Evolutionary conservation across 2,888 invertebrate genomes (phyloP), one percentile per base, ranked within the genome.

Genomic region (Osedax frankpressi): DNA sequence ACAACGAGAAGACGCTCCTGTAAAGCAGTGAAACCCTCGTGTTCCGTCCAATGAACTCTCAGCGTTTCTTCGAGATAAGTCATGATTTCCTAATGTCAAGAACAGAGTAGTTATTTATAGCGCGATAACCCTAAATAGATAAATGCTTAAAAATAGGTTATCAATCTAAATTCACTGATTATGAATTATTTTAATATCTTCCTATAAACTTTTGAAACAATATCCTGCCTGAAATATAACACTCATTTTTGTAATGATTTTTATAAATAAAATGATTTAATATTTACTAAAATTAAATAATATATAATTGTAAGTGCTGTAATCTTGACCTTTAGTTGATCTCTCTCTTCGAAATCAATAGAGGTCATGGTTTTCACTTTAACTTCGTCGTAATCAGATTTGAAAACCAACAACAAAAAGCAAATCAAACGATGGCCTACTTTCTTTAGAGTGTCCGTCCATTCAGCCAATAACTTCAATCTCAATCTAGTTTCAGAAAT

Each of bases 361-460:
- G 59, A 19, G 27, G 25, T 71, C 14, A 71, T 24, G 26, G 59
- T 6, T 72, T 73, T 59, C 76, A 82, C 83, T 80, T 83, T 81
- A 3, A 80, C 81, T 11, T 79, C 78, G 2, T 78, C 79, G 81
- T 82, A 83, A 75, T 82, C 81, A 3, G 77, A 75, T 71, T 80
- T 79, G 75, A 84, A 81, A 24, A 82, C 81, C 19, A 80, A 75
- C 70, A 81, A 76, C 82, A 83, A 81, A 75, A 82, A 82, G 19
- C 80, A 81, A 44, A 83, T 80, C 77, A 83, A 78, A 67, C 81
- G 80, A 75, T 80, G 80, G 0, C 84, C 83, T 2, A 82, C 78
- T 62, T 81, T 73, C 76, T 84, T 84, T 19, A 83, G 76, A 67
- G 81, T 80, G n/a, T 79, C 78, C 0, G 83, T 82, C 84, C 84